Evolutionary conservation across 2,113 vertebrate genomes (phyloP).

Genomic region (Nesogale talazaci): DNA sequence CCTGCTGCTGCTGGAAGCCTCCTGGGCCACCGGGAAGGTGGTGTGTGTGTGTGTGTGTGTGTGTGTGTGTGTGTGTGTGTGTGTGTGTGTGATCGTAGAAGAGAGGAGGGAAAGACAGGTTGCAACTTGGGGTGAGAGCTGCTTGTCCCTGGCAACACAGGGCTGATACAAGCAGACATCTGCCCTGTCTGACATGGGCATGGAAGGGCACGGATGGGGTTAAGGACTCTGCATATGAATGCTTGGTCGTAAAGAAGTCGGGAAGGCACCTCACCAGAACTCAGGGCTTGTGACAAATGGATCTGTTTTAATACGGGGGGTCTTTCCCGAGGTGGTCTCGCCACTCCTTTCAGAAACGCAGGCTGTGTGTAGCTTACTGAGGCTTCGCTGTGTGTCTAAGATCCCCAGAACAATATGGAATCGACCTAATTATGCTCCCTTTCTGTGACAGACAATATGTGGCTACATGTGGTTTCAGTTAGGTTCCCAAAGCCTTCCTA

Average conservation of each 20-base stretch:
- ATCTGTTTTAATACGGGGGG: not conserved
- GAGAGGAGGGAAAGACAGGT: not conserved
- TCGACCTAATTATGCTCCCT: slow-evolving; percentile 62
- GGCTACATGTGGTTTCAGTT: slow-evolving; percentile 57
- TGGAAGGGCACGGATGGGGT: not conserved
- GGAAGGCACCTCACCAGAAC: not conserved
- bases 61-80: too few species aligned
- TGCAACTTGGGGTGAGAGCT: fast-evolving
- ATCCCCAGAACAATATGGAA: slow-evolving; percentile 41
- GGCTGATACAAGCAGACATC: not conserved
- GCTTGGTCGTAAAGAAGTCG: not conserved
- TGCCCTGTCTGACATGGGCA: not conserved
- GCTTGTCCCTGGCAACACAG: not conserved
- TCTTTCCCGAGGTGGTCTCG: slow-evolving; percentile 21
- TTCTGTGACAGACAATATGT: slow-evolving; percentile 53
- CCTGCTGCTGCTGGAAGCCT: not conserved
- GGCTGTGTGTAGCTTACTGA: not conserved
- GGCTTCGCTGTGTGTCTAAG: not conserved
- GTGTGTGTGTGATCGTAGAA: too few species aligned
- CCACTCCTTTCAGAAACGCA: not conserved
- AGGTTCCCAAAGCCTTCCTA: slow-evolving; percentile 41
- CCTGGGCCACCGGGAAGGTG: not conserved
- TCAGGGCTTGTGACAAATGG: not conserved
- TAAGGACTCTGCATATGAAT: not conserved
- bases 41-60: fast-evolving